A percentile compares a stretch with the other conserved stretches of the same genome.
These are phyloP conservation scores for Piaya cayana DNA, from an alignment of 2,113 vertebrate species.

Conservation along the genomic window DNA sequence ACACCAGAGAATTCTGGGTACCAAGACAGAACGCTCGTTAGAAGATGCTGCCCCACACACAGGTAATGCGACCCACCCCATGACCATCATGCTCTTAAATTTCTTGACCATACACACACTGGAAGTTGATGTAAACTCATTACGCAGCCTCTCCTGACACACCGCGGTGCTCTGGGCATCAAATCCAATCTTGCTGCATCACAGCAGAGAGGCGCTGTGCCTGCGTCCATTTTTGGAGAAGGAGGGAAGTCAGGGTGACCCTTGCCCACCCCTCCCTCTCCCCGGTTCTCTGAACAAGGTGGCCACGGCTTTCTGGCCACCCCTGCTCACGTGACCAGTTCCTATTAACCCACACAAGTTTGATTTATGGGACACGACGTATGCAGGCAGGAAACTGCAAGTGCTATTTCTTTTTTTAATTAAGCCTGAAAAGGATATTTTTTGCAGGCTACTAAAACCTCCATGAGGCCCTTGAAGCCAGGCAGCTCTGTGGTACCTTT, in stretches of 20 bases:
- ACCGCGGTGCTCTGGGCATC: background rate
- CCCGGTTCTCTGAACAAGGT: fast-evolving
- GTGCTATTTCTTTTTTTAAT: background rate
- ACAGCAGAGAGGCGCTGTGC: background rate
- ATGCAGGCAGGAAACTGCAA: fast-evolving
- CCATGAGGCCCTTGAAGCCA: background rate
- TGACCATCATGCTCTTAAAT: background rate
- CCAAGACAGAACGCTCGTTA: background rate
- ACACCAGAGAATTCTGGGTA: background rate
- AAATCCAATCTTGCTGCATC: background rate
- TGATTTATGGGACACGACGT: background rate
- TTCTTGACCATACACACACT: background rate
- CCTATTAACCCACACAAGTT: background rate
- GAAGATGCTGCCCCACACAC: fast-evolving
- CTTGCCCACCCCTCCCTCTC: background rate
- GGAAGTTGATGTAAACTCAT: background rate
- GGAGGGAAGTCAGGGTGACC: background rate
- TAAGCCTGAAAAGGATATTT: background rate
- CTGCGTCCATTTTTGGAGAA: fast-evolving
- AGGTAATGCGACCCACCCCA: background rate
- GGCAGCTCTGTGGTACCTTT: background rate
- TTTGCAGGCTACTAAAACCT: background rate
- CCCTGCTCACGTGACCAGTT: background rate
- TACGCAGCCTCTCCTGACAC: background rate
- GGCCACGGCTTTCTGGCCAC: background rate